Base-by-base conservation (phyloP, 2,797 vertebrate species). In the Tenualosa ilisha region DNA sequence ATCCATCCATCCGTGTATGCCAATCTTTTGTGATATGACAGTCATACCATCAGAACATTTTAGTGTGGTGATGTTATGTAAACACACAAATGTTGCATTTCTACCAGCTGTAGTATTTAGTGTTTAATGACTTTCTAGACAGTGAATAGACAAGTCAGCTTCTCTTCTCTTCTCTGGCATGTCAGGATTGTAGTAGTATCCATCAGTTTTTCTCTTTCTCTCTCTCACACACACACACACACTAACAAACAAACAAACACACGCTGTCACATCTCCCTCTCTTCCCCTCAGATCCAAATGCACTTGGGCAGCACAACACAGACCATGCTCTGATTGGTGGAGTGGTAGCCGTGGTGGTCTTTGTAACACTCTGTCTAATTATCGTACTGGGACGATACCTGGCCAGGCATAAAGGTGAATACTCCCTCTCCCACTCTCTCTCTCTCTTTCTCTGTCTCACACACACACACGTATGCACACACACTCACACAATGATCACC, bases 381-480 rank as follows among this genome's bases (percentile, higher is more conserved):
- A 99, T 99, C 91, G 97, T 99, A 85, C 96, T 99, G 90, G 98
- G 98, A 89, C 97, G 98, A 91, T 99, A 99, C 92, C 95, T 99
- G 95, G 98, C 98, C 94, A 98, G 98, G 94, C 98, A 99, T 99
- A 99, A 99, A 99, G 98, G 98, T 99, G 93, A 84, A 24, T 72
- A 6, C 50, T 11, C 26, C 61, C 17, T 12, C 22, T 11, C 26
- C 61, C 17, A 7, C 31, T 11, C 26, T 75, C 17, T 12, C 31
- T 11, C 26, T 75, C 17, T 12, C 22, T 11, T 22, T 61, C 17
- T 12, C 31, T 11, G 22, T 61, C 17, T 12, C 31, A 56, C 54
- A 20, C 54, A 56, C 54, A 56, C 54, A 20, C 15, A 56, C 54
- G 20, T 2, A 20, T 17, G 20, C 54, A 56, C 15, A 56, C 15